These are phyloP conservation scores for Drosophila oshimai DNA, from an alignment of 1,140 invertebrate species.

Conservation along the genomic window DNA sequence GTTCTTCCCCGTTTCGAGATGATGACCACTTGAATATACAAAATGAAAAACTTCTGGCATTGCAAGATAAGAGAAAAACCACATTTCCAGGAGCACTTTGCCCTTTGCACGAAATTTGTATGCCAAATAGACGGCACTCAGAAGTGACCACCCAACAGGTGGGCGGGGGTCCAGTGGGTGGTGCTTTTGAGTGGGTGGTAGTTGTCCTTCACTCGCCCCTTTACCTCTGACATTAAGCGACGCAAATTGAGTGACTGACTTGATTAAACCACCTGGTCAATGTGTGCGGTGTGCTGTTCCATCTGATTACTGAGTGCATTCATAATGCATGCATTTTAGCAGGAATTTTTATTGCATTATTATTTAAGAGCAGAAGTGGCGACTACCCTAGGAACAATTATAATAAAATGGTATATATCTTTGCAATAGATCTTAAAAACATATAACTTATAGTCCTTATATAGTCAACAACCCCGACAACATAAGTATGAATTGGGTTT, in stretches of 20 bases:
- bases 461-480: no score
- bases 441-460: no score
- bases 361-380: background rate
- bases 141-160: slow-evolving; percentile 8
- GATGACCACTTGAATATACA: background rate
- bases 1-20: background rate
- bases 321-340: slow-evolving; percentile 1
- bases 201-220: slow-evolving; percentile 19
- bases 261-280: slow-evolving; percentile 6
- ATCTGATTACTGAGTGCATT: background rate
- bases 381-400: no score
- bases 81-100: slow-evolving; percentile 22
- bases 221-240: slow-evolving; percentile 23
- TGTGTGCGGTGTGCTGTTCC: background rate
- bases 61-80: slow-evolving; percentile 18
- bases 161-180: background rate
- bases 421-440: no score
- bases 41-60: slow-evolving; percentile 2
- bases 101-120: slow-evolving; percentile 27
- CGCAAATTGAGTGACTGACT: background rate
- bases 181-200: background rate
- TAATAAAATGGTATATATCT: no score
- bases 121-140: slow-evolving; percentile 16
- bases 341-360: background rate
- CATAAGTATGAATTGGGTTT: no score